These are phyloP conservation scores for Athalia cordata DNA, from an alignment of 2,888 invertebrate species.

Conservation along the genomic window DNA sequence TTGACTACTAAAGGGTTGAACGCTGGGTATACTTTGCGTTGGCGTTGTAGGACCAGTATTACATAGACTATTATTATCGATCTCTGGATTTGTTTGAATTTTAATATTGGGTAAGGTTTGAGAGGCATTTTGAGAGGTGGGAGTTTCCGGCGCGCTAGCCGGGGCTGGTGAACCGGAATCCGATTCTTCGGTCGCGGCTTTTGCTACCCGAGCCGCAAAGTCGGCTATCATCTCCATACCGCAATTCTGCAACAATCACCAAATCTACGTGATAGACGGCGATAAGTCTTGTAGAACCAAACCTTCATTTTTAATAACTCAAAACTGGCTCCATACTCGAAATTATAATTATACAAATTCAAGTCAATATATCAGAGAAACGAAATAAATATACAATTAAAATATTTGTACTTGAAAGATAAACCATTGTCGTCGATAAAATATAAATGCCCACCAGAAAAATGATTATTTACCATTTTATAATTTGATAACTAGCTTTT, in stretches of 20 bases:
- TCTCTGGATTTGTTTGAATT: conserved; percentile 57
- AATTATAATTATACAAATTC: conserved; percentile 56
- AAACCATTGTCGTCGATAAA: background rate
- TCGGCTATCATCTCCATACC: conserved; percentile 66
- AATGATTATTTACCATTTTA: background rate
- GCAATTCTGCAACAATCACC: conserved; percentile 69
- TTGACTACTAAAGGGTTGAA: conserved; percentile 59
- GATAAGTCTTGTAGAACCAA: conserved; percentile 57
- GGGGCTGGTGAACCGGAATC: conserved; percentile 54
- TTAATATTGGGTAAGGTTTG: conserved; percentile 51
- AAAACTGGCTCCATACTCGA: conserved; percentile 64
- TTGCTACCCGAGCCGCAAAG: conserved; percentile 71
- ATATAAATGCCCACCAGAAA: background rate
- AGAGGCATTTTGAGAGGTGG: conserved; percentile 42
- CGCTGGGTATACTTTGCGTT: conserved; percentile 55
- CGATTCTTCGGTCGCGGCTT: conserved; percentile 63
- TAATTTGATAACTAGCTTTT: too few relatives aligned
- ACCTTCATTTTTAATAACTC: conserved; percentile 69
- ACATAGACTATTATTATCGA: conserved; percentile 59
- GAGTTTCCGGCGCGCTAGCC: conserved; percentile 54
- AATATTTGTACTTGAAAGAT: conserved; percentile 38
- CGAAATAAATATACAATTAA: conserved; percentile 34
- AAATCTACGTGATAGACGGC: conserved; percentile 67
- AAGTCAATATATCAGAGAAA: conserved; percentile 47
- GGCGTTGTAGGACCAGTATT: conserved; percentile 55